phyloP scores from a whole-genome alignment of 2,888 invertebrate genomes.

The Stictocephala bisonia region DNA sequence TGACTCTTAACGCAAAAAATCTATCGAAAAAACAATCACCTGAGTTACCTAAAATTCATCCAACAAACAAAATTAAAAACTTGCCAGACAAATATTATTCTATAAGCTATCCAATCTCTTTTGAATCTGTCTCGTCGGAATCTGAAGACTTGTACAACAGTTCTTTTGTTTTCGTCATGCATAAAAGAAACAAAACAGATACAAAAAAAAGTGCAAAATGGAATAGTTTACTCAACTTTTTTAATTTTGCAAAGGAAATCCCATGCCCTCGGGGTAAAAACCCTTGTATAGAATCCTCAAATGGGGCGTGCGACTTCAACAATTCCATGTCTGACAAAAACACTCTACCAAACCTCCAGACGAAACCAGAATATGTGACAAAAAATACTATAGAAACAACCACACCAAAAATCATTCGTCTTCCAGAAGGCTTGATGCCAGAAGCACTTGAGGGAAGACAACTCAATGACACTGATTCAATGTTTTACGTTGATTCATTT shows the following conservation, averaged over 20 bases:
- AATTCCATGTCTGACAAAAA: background rate
- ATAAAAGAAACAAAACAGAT: background rate
- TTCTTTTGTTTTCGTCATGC: constrained; percentile 6
- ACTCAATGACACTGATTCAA: background rate
- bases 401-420: constrained; percentile 2
- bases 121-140: background rate
- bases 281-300: background rate
- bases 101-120: background rate
- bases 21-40: background rate
- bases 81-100: background rate
- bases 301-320: background rate
- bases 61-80: background rate
- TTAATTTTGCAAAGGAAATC: background rate
- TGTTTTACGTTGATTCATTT: background rate
- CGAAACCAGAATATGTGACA: too few relatives aligned
- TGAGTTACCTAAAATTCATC: too few relatives aligned
- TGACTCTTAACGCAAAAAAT: constrained; percentile 11
- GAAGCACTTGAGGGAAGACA: constrained; percentile 18
- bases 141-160: constrained; percentile 5
- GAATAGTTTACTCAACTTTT: background rate
- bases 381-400: too few relatives aligned
- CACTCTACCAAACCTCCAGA: too few relatives aligned
- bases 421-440: constrained; percentile 19
- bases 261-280: background rate
- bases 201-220: background rate